Evolutionary conservation across 1,140 invertebrate species (phyloP), one percentile per base, ranked within the genome.

Genomic region (Pantala flavescens): DNA sequence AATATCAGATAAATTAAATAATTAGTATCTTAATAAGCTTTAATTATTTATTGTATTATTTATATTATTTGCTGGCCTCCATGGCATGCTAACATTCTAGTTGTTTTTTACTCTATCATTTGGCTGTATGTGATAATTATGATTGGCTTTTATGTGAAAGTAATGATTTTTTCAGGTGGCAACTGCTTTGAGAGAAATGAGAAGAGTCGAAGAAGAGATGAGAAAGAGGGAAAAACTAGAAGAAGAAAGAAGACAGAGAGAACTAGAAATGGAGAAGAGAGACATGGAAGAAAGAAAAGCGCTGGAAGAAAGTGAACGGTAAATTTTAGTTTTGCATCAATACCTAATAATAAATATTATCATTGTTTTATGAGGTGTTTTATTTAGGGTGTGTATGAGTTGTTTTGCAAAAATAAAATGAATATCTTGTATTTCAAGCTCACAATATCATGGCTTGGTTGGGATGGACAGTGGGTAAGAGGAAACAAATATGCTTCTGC

Each of bases 171-270:
- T 2, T 19, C 79, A 85, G 81, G 90, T 91, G 12, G 95, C 95
- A 0, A 84, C 90, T 9, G 93, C 94, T 1, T 81, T 97, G 71
- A 84, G 93, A 0, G 93, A 97, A 86, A 95, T 96, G 91, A 87
- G 91, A 78, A 85, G 91, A n/a, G 91, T 97, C 28, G 95, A 98
- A 82, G 93, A 96, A 80, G 94, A 97, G 84, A 93, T 95, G 87
- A 86, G 90, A 75, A 88, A 92, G 78, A 85, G 92, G 74, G 91
- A 94, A 79, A 87, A 90, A 77, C 76, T 88, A 75, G 91, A 92
- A 79, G 87, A 90, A 80, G 90, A 91, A 81, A 83, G 86, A 77
- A 83, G 83, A 77, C 80, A 84, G 21, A 85, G 81, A 70, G 82
- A 85, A 77, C 79, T 77, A 0, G 80, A 80, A 78, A 36, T 76